A percentile compares a stretch with the other conserved stretches of the same genome.
Evolutionary conservation across 2,888 invertebrate species (phyloP).

Genomic region (Glyphotaelius pellucidus): DNA sequence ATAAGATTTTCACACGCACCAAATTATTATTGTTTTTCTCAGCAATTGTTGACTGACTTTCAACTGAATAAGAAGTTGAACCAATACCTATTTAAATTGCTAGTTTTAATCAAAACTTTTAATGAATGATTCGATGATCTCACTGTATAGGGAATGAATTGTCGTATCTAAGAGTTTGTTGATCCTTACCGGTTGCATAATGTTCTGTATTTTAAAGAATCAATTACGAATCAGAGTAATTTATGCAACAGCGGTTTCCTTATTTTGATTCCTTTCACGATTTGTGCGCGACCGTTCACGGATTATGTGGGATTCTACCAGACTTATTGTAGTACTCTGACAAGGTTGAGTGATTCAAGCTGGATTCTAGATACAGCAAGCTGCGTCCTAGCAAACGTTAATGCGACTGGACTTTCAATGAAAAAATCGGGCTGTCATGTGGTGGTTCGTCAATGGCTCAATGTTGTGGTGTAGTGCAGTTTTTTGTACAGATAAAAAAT

Average conservation of each 20-base stretch:
- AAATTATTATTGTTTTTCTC: neutral
- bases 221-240: neutral
- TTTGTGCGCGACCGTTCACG: neutral
- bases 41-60: neutral
- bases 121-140: neutral
- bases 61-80: neutral
- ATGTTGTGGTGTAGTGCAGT: too few species aligned
- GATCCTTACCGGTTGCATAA: neutral
- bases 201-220: neutral
- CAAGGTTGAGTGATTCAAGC: neutral
- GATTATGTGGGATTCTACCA: neutral
- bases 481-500: too few species aligned
- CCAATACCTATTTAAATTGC: neutral
- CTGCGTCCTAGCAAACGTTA: neutral
- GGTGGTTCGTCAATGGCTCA: too few species aligned
- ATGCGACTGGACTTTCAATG: too few species aligned
- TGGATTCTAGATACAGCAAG: neutral
- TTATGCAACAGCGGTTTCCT: neutral
- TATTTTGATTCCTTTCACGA: slow-evolving; percentile 21
- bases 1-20: neutral
- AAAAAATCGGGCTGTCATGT: too few species aligned
- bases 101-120: neutral
- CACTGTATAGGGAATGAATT: neutral
- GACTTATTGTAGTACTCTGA: neutral
- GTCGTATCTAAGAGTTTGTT: neutral